Conservation (phyloP, 2,797 vertebrate species). For the Pipistrellus pygmaeus region DNA sequence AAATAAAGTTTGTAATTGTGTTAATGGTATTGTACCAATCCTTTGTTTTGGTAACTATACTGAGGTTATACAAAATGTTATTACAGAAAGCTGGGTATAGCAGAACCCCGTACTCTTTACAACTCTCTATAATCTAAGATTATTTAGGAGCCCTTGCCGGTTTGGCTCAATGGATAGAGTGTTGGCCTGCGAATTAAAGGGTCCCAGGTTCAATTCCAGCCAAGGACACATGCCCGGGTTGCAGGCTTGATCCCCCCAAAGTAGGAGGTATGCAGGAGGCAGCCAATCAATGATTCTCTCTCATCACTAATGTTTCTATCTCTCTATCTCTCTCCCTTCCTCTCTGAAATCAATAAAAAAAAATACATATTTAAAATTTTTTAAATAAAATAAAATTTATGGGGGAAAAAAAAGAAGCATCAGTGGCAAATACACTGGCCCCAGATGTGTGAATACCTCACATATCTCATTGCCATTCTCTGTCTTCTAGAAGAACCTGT, state of each 20-base stretch:
- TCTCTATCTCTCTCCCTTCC: too few species aligned
- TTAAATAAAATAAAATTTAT: neutral
- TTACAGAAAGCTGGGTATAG: neutral
- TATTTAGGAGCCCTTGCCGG: neutral
- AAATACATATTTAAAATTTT: neutral
- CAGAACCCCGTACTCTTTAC: neutral
- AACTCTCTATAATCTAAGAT: neutral
- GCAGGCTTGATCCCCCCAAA: too few species aligned
- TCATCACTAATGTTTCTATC: too few species aligned
- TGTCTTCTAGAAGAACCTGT: neutral
- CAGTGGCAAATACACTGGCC: neutral
- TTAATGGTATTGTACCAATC: neutral
- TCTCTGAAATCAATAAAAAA: too few species aligned
- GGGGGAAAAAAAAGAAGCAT: neutral
- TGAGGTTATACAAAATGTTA: neutral
- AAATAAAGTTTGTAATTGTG: conserved; percentile 6
- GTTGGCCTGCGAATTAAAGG: too few species aligned
- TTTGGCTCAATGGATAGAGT: too few species aligned
- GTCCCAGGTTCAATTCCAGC: too few species aligned
- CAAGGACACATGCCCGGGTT: too few species aligned
- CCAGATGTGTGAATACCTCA: neutral
- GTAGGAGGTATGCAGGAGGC: too few species aligned
- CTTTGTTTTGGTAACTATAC: neutral
- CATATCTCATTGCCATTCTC: neutral
- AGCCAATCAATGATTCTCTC: too few species aligned